Evolutionary conservation across 2,888 invertebrate species (phyloP), one percentile per base, ranked within the genome.

Genomic region (Apoda limacodes): DNA sequence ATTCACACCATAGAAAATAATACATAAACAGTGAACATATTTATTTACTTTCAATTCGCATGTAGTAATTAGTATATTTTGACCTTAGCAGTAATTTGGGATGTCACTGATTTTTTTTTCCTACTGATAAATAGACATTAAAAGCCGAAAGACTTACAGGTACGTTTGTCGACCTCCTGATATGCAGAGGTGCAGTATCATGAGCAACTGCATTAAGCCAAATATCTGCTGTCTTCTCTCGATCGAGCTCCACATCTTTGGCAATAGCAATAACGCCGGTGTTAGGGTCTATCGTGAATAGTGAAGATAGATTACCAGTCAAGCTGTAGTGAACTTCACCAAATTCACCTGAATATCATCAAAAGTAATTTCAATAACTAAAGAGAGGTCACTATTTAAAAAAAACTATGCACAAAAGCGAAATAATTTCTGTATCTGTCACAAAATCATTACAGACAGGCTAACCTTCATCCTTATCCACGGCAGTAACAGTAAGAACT

Each of bases 251-350:
- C 0, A 85, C 85, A 0, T 87, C 84, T 33, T 87, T 82, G 0
- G 87, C 86, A 0, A 96, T 91, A 5, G 84, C 85, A 20, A 97
- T 87, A 35, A 87, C 85, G 0, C 96, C 96, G 25, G 85, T 85
- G 33, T 82, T 68, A 0, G 85, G 76, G 45, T 89, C 86, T 28
- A 93, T 90, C 25, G 75, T 72, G 59, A 96, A 96, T 45, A 89
- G 85, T 13, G 84, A 81, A 13, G 88, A 86, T 36, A 85, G 85
- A 30, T 90, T 88, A 3, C 93, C 93, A 2, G 88, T 84, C 3
- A 95, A 66, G 15, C 85, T 87, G 67, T 95, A 96, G 2, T 84
- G 84, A 1, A 96, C 82, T 52, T 87, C 82, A 0, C 95, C 95
- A 57, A 86, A 93, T 32, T 84, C 80, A 9, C 86, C 89, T 82